Base-by-base conservation (phyloP, 2,888 invertebrate species). In the Himalopsyche kuldschensis region DNA sequence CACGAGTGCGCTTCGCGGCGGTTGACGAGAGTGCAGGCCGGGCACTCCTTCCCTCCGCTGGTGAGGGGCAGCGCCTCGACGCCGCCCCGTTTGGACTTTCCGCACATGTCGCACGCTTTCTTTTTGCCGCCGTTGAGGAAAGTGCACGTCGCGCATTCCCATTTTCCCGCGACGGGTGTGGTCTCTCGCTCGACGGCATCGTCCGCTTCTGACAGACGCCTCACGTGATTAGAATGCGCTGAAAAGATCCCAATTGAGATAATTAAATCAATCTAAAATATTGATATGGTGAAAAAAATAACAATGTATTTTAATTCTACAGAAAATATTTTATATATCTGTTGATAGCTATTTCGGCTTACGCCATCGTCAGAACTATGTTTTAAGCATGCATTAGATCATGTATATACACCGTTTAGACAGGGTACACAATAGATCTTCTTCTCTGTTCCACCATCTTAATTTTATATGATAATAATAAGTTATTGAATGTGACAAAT, bases 51-150 rank as follows among this genome's bases (percentile, higher is more conserved):
- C 0, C 96, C 96, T 0, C 96, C 96, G 11, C 95, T 94, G 24
- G 94, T 93, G 76, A 96, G 90, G 0, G 95, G 94, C 85, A 92
- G 92, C 31, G 93, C 91, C 87, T 94, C 94, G 5, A 93, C 92
- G 0, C 94, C 94, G 77, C 89, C 89, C 76, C 88, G 88, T 81
- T 91, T 91, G 0, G 94, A 94, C 88, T 95, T 95, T 30, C 94
- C 93, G 87, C 96, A 96, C 93, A 96, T 95, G 85, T 95, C 95
- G 88, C 96, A 96, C 30, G 95, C 94, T 15, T 92, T 92, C 30
- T 89, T 89, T 0, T 88, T 87, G 0, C 88, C 87, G 3, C 89
- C 89, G 88, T 96, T 96, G 17, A 94, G 88, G 88, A 92, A 96
- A 0, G 96, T 96, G 89, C 96, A 96, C 0, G 93, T 92, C 0